A percentile compares a stretch with the other conserved stretches of the same genome.
phyloP scores from a whole-genome alignment of 2,797 vertebrate species.

The Scleropages formosus region DNA sequence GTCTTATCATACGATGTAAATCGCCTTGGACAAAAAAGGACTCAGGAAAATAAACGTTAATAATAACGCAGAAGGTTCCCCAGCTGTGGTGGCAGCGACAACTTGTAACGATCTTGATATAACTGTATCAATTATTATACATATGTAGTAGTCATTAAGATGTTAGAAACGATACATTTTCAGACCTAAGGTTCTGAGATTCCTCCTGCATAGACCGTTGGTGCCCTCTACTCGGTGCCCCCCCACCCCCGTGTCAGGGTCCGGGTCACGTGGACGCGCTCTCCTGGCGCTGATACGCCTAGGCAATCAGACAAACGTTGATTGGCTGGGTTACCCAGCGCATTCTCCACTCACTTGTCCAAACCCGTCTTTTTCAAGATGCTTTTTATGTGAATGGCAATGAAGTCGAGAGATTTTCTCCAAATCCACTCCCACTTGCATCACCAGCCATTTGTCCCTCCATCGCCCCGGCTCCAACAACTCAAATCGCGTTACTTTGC shows the following conservation, averaged over 20 bases:
- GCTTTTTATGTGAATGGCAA: not conserved
- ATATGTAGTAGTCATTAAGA: too few relatives aligned
- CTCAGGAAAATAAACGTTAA: too few relatives aligned
- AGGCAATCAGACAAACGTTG: conserved; percentile 34
- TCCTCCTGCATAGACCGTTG: not conserved
- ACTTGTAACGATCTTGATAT: too few relatives aligned
- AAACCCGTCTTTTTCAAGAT: not conserved
- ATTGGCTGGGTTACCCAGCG: conserved; percentile 48
- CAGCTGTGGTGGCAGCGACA: too few relatives aligned
- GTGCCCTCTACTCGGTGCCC: not conserved
- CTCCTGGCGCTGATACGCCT: conserved; percentile 54
- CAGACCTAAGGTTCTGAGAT: not conserved
- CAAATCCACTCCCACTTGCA: not conserved
- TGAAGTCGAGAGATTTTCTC: not conserved
- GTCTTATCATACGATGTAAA: too few relatives aligned
- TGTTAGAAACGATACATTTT: not conserved
- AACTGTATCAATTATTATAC: too few relatives aligned
- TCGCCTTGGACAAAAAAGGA: too few relatives aligned
- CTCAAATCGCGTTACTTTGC: not conserved
- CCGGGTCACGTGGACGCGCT: not conserved
- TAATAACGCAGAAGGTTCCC: too few relatives aligned
- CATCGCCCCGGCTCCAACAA: not conserved
- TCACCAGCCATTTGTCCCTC: not conserved
- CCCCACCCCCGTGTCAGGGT: not conserved
- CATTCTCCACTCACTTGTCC: not conserved